phyloP scores from a whole-genome alignment of 92 coral and sea anemone species.

The Hydrozoanthus gracilis region DNA sequence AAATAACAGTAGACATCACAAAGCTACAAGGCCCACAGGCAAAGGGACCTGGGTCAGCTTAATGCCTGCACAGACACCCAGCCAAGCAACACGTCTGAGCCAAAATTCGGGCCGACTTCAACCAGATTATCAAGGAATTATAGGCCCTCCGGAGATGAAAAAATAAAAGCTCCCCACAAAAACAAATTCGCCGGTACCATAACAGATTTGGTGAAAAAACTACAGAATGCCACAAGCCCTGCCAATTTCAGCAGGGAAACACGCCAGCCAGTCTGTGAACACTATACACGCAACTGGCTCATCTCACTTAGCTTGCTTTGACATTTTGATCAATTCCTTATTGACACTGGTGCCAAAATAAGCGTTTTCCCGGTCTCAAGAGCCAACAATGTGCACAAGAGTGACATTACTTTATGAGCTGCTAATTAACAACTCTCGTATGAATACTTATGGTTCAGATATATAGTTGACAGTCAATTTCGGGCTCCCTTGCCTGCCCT shows the following conservation, averaged over 20 bases:
- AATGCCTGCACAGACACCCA: not conserved
- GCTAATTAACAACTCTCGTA: no score
- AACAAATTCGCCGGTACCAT: conserved; percentile 53
- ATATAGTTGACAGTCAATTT: no score
- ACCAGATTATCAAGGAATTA: not conserved
- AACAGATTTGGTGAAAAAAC: conserved; percentile 47
- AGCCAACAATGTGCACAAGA: no score
- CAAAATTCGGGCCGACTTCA: not conserved
- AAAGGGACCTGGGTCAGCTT: not conserved
- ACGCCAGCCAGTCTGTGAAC: conserved; percentile 54
- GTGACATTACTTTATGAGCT: no score
- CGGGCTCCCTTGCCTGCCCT: no score
- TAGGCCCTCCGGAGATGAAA: not conserved
- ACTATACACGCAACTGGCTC: conserved; percentile 54
- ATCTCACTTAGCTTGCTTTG: conserved; percentile 29
- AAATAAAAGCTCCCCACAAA: no score
- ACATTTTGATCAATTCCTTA: conserved; percentile 51
- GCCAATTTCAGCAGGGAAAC: conserved; percentile 58
- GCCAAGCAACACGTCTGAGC: not conserved
- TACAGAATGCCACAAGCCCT: conserved; percentile 58
- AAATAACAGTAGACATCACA: conserved; percentile 62
- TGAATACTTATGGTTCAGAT: no score
- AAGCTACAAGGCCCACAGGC: conserved; percentile 64
- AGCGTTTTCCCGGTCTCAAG: conserved; percentile 30
- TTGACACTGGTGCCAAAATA: conserved; percentile 57